phyloP scores from a whole-genome alignment of 2,797 vertebrate genomes.

The Moxostoma hubbsi region DNA sequence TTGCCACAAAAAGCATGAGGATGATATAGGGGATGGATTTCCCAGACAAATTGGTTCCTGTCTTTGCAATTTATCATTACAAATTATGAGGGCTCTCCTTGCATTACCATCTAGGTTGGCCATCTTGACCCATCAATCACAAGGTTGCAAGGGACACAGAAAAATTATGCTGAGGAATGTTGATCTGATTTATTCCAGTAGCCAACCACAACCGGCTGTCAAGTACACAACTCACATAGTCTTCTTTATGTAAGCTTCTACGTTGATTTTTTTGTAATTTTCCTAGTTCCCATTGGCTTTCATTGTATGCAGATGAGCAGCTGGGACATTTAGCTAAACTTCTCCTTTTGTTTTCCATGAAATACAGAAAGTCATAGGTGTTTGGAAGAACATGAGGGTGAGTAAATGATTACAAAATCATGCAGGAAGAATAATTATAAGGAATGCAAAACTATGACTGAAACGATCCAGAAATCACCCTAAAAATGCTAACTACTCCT shows the following conservation, averaged over 20 bases:
- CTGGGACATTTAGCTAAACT: too few species aligned
- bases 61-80: constrained; percentile 81
- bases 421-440: not conserved
- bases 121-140: constrained; percentile 83
- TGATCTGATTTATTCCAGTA: constrained; percentile 71
- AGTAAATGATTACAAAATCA: not conserved
- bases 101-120: constrained; percentile 72
- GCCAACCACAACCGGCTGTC: constrained; percentile 2
- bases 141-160: constrained; percentile 78
- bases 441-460: constrained; percentile 9
- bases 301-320: too few species aligned
- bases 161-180: constrained; percentile 74
- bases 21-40: constrained; percentile 81
- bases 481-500: constrained; percentile 31
- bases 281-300: too few species aligned
- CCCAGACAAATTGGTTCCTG: constrained; percentile 81
- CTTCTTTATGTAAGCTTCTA: too few species aligned
- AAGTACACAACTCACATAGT: too few species aligned
- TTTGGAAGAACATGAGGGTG: too few species aligned
- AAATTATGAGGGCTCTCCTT: constrained; percentile 79
- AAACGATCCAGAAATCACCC: constrained; percentile 22
- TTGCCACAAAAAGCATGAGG: constrained; percentile 76
- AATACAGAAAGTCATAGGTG: too few species aligned
- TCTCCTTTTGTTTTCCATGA: too few species aligned
- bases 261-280: too few species aligned